Evolutionary conservation across 2,888 invertebrate genomes (phyloP).

Genomic region (Heliconius charithonia): DNA sequence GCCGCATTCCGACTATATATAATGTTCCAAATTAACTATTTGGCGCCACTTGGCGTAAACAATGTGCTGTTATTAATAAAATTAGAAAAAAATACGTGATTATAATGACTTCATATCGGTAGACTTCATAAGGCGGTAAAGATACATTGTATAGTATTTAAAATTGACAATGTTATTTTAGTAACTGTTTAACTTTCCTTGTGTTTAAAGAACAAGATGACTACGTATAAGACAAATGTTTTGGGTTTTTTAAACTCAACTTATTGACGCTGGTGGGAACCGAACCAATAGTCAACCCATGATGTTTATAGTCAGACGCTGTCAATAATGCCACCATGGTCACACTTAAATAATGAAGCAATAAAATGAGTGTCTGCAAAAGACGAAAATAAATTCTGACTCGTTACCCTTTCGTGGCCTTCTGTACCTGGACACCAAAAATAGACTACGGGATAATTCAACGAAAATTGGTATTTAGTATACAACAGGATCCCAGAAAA

Average conservation of each 20-base stretch:
- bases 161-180: background rate
- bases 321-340: background rate
- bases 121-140: background rate
- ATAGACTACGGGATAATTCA: background rate
- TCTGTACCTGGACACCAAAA: constrained; percentile 18
- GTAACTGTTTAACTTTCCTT: background rate
- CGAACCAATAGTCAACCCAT: background rate
- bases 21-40: constrained; percentile 34
- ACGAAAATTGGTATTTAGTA: background rate
- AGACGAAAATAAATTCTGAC: constrained; percentile 9
- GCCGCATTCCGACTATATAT: constrained; percentile 41
- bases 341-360: background rate
- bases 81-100: constrained; percentile 15
- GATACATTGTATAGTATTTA: background rate
- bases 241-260: no score
- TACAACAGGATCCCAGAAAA: no score
- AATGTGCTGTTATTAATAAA: constrained; percentile 39
- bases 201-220: no score
- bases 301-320: background rate
- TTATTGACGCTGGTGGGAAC: background rate
- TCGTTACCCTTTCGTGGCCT: constrained; percentile 16
- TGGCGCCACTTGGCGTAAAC: constrained; percentile 44
- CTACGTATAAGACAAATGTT: no score
- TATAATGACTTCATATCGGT: constrained; percentile 12
- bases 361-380: background rate